Percentiles rank a stretch among this genome's conserved stretches.
Conservation (phyloP, 2,888 invertebrate species). For the Cephus spinipes region DNA sequence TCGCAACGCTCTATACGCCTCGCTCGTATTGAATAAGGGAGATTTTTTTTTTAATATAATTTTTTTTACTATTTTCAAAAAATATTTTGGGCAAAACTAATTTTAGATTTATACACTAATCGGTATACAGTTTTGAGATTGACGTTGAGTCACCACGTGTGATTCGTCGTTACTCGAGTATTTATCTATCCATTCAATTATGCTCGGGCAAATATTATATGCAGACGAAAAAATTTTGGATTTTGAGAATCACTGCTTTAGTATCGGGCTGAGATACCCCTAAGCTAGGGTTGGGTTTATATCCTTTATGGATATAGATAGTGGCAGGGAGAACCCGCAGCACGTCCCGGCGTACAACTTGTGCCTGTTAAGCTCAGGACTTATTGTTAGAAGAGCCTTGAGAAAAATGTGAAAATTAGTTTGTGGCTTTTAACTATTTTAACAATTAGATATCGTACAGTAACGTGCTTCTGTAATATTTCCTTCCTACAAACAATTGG, state of each 20-base stretch:
- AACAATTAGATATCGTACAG: no score
- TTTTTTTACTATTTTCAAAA: no score
- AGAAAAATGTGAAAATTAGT: neutral
- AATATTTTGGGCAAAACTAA: no score
- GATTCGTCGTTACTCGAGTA: neutral
- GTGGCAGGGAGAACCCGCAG: slow-evolving; percentile 27
- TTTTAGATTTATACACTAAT: neutral
- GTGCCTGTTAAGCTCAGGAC: slow-evolving; percentile 40
- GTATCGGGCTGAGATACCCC: slow-evolving; percentile 6
- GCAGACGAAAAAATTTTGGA: slow-evolving; percentile 26
- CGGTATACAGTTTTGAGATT: neutral
- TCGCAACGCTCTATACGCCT: neutral
- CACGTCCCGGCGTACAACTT: slow-evolving; percentile 28
- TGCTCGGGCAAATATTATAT: neutral
- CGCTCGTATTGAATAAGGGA: no score
- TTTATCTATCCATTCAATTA: neutral
- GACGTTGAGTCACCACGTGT: neutral
- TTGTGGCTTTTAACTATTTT: no score
- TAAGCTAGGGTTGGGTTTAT: slow-evolving; percentile 36
- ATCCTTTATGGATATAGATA: slow-evolving; percentile 57
- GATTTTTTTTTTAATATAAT: no score
- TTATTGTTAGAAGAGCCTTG: neutral
- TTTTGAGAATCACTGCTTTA: slow-evolving; percentile 39
- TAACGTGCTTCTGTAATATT: no score
- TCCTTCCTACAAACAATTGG: no score